Conservation (phyloP, 2,113 vertebrate genomes). For the Heterotilapia buettikoferi region DNA sequence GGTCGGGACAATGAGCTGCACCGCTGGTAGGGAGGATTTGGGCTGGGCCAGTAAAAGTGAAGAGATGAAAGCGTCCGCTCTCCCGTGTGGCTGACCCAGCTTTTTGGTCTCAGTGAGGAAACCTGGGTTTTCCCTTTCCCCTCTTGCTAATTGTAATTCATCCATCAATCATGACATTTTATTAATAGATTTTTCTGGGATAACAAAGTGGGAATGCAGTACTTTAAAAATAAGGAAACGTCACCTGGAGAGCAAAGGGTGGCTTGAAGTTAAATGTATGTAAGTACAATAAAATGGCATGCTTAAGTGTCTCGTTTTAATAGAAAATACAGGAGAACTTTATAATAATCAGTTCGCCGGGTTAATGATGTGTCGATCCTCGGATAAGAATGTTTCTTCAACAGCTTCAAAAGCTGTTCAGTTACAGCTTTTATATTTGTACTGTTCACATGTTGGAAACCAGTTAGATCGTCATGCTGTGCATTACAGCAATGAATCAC, state of each 20-base stretch:
- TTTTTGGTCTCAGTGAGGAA: conserved; percentile 44
- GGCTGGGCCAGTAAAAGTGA: conserved; percentile 47
- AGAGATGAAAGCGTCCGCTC: conserved; percentile 50
- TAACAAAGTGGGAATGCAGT: neutral
- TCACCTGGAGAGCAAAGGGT: neutral
- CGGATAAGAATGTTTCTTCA: neutral
- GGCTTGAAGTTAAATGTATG: neutral
- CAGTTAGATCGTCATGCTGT: neutral
- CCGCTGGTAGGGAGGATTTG: conserved; percentile 17
- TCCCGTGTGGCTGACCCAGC: conserved; percentile 42
- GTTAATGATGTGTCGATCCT: neutral
- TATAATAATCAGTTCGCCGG: neutral
- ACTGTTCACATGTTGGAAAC: neutral
- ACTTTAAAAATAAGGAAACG: neutral
- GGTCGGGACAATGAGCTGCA: conserved; percentile 50
- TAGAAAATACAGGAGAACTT: neutral
- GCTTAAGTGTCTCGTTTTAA: neutral
- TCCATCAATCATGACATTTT: conserved; percentile 39
- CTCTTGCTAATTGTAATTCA: conserved; percentile 37
- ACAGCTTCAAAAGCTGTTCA: neutral
- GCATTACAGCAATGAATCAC: neutral
- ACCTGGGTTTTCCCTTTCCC: conserved; percentile 52
- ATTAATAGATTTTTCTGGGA: conserved; percentile 15
- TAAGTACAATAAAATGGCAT: neutral
- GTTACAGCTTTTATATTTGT: neutral